Base-by-base conservation (phyloP, 1,140 invertebrate genomes). In the Agrypnia vestita region DNA sequence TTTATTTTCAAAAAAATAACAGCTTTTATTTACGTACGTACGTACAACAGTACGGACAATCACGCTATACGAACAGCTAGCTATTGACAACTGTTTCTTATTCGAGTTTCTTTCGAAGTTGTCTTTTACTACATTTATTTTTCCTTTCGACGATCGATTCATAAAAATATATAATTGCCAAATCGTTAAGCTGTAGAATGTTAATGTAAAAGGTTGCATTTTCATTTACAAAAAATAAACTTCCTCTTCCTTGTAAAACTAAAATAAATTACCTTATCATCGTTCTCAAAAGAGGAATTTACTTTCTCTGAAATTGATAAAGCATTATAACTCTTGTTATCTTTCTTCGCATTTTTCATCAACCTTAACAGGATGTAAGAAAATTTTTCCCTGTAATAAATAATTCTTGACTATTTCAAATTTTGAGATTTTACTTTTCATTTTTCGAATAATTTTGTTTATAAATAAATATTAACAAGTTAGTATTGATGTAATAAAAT, bases 171-270 rank as follows among this genome's bases (percentile, higher is more conserved):
- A 51, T 13, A 51, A 51, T 51, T 1, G 11, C 11, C 49, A 15
- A 51, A 12, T 12, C 49, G 11, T 4, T 1, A 9, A 51, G 1
- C 1, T 51, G 8, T 51, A 43, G 35, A 19, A 12, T 3, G 44
- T 15, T 69, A 10, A 19, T 8, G 44, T 69, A 69, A 17, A 17
- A 69, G 43, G 43, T 4, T 21, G 64, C n/a, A n/a, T 69, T 47
- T 17, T 69, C 43, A 69, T 69, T 69, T 69, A 69, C 64, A 44
- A 35, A 69, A 69, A 69, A 69, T 44, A 69, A 69, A 69, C 64
- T 69, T 69, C 46, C 64, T 43, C 64, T 49, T 15, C 64, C 46
- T 43, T 8, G 44, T 46, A 69, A 69, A 69, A 69, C 64, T 69
- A 47, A 17, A 69, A 69, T 69, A 46, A 69, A 69, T 69, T 69